Percentiles rank a stretch among this genome's conserved stretches.
phyloP scores from a whole-genome alignment of 2,797 vertebrate species.

The Arvicola amphibius region DNA sequence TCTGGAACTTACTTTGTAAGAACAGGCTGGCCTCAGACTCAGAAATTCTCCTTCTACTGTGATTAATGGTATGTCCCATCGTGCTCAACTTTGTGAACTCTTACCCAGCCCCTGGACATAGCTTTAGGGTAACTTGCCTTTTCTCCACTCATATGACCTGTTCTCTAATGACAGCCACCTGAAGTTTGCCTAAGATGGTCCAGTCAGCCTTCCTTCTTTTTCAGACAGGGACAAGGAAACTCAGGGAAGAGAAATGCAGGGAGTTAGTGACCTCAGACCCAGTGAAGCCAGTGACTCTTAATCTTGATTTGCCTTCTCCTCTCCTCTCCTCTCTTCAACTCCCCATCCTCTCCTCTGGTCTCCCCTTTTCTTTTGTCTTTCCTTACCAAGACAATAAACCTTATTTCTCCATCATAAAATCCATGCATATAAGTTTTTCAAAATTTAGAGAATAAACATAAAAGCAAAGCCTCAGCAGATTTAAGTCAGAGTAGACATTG shows the following conservation, averaged over 20 bases:
- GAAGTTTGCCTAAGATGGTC: background rate
- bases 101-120: background rate
- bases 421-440: background rate
- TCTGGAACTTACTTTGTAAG: background rate
- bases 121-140: background rate
- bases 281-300: background rate
- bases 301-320: background rate
- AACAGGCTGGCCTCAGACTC: background rate
- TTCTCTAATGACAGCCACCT: background rate
- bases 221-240: background rate
- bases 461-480: background rate
- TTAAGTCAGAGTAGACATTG: background rate
- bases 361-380: background rate
- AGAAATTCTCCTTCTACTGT: background rate
- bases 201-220: background rate
- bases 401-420: conserved; percentile 50
- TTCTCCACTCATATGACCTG: background rate
- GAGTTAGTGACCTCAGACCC: background rate
- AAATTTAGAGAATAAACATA: conserved; percentile 4
- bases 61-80: background rate
- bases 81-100: background rate
- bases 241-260: background rate
- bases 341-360: too few species aligned
- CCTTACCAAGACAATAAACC: conserved; percentile 25
- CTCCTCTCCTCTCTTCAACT: too few species aligned